Conservation (phyloP, 1,140 invertebrate genomes). For the Drosophila pandora region DNA sequence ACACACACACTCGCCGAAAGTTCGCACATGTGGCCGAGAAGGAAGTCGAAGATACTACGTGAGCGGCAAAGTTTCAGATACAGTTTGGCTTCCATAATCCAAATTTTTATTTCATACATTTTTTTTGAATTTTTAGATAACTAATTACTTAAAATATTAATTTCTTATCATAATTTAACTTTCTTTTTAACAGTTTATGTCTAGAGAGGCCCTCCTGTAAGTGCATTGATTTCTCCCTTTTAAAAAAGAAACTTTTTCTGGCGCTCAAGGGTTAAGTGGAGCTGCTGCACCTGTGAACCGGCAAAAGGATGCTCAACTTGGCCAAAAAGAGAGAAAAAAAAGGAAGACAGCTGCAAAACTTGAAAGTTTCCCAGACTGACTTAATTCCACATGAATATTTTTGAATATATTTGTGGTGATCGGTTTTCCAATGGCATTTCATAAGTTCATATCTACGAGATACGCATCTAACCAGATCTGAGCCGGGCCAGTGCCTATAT, state of each 20-base stretch:
- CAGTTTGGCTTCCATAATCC: conserved; percentile 14
- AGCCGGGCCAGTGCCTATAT: conserved; percentile 27
- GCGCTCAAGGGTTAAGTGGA: conserved; percentile 65
- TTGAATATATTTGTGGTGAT: conserved; percentile 35
- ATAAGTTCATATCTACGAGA: conserved; percentile 60
- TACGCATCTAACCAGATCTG: conserved; percentile 48
- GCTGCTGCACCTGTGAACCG: conserved; percentile 70
- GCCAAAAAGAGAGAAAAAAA: background rate
- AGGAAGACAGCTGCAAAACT: conserved; percentile 37
- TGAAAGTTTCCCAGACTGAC: conserved; percentile 63
- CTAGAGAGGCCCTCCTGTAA: conserved; percentile 4
- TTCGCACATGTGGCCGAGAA: conserved; percentile 15
- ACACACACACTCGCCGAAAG: conserved; percentile 14
- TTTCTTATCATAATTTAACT: background rate
- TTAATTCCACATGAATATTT: conserved; percentile 57
- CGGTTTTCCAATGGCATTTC: conserved; percentile 44
- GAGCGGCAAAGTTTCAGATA: conserved; percentile 22
- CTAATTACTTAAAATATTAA: too few relatives aligned
- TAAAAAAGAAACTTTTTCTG: conserved; percentile 57
- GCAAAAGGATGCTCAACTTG: conserved; percentile 47
- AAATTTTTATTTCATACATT: background rate
- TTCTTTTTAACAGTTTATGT: background rate
- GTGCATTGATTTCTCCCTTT: conserved; percentile 67
- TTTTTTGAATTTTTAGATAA: too few relatives aligned
- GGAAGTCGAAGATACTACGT: conserved; percentile 64